Percentiles rank a stretch among this genome's conserved stretches.
These are phyloP conservation scores for Podarcis muralis DNA, from an alignment of 2,113 vertebrate species.

Conservation along the genomic window DNA sequence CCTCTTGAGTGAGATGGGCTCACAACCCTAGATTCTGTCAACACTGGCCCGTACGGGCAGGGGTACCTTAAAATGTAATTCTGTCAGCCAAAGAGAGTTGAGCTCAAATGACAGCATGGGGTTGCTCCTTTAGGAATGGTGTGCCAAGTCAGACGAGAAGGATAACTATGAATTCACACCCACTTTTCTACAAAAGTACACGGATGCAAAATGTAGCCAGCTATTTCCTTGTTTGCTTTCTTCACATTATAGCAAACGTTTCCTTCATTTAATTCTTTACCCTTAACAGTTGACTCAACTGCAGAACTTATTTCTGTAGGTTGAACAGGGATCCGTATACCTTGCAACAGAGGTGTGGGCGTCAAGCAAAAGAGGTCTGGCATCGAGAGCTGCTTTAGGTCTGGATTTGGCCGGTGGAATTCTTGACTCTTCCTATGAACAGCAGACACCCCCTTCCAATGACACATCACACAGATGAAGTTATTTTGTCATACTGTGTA, in stretches of 20 bases:
- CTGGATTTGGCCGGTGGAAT: background rate
- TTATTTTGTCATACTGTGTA: background rate
- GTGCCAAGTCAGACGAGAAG: too few relatives aligned
- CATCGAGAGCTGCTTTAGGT: background rate
- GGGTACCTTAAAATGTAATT: too few relatives aligned
- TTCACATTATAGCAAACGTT: fast-evolving
- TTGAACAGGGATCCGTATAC: fast-evolving
- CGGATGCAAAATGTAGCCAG: background rate
- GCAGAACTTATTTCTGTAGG: fast-evolving
- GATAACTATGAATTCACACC: too few relatives aligned
- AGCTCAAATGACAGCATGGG: background rate
- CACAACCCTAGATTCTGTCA: too few relatives aligned
- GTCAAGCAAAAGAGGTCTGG: background rate
- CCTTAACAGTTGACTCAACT: background rate
- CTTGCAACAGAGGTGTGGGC: background rate
- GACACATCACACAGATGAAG: background rate
- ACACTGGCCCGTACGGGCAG: too few relatives aligned
- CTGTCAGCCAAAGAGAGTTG: background rate
- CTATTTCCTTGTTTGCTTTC: background rate
- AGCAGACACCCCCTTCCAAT: background rate
- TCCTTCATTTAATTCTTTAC: background rate
- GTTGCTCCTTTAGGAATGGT: background rate
- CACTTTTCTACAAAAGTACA: background rate
- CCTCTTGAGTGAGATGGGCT: too few relatives aligned
- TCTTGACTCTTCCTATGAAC: background rate